These are phyloP conservation scores for Epizoanthus scotinus DNA, from an alignment of 92 coral and sea anemone species.

Conservation along the genomic window DNA sequence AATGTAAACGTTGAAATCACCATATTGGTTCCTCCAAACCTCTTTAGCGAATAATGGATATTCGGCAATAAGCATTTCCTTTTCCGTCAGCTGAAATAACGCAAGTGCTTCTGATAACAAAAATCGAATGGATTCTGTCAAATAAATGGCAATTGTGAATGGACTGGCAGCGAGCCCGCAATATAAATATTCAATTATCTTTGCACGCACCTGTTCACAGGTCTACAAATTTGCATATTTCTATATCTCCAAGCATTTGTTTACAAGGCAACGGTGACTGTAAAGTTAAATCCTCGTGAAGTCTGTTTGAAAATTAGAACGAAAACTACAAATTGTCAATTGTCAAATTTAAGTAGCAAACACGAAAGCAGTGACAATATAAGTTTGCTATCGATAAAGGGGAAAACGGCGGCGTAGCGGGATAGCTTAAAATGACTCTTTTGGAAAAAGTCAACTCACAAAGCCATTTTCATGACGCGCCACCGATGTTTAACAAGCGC, in stretches of 20 bases:
- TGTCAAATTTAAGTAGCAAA: neutral
- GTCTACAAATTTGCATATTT: conserved; percentile 28
- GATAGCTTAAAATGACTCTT: conserved; percentile 12
- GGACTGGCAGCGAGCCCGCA: too few relatives aligned
- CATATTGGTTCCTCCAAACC: too few relatives aligned
- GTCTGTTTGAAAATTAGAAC: neutral
- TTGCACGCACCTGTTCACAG: conserved; percentile 25
- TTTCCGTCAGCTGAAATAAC: too few relatives aligned
- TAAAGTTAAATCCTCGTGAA: neutral
- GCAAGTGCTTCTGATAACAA: too few relatives aligned
- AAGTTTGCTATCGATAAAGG: neutral
- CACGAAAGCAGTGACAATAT: too few relatives aligned
- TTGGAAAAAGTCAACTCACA: conserved; percentile 19
- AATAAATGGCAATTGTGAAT: too few relatives aligned
- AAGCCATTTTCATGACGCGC: conserved; percentile 45
- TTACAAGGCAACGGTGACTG: conserved; percentile 4
- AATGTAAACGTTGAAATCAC: too few relatives aligned
- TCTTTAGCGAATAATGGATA: too few relatives aligned
- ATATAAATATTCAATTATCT: too few relatives aligned
- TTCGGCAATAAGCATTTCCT: too few relatives aligned
- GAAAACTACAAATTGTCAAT: neutral
- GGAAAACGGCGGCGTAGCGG: neutral
- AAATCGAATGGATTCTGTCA: too few relatives aligned
- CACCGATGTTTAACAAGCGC: conserved; percentile 95
- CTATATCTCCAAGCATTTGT: conserved; percentile 6